phyloP scores from a whole-genome alignment of 2,888 invertebrate species.

The Dryomyza anilis region DNA sequence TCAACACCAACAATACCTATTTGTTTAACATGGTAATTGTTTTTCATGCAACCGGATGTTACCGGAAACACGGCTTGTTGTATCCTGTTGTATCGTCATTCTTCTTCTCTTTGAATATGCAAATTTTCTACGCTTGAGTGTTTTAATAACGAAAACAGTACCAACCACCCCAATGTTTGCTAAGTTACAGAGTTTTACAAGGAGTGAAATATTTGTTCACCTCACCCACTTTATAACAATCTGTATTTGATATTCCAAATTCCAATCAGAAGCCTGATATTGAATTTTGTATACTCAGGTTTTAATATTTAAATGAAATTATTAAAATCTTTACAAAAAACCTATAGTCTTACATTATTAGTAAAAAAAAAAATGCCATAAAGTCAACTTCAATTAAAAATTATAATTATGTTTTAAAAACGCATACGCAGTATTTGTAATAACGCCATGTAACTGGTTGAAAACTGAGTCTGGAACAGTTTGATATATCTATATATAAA shows the following conservation, averaged over 20 bases:
- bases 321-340: too few species aligned
- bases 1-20: neutral
- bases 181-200: too few species aligned
- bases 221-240: neutral
- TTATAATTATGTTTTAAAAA: too few species aligned
- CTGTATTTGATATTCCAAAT: neutral
- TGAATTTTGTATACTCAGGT: neutral
- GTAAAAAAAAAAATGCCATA: too few species aligned
- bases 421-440: too few species aligned
- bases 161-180: neutral
- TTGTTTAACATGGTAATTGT: slow-evolving; percentile 5
- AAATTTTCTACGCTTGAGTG: slow-evolving; percentile 19
- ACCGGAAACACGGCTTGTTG: slow-evolving; percentile 4
- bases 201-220: too few species aligned
- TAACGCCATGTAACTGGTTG: too few species aligned
- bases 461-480: too few species aligned
- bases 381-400: too few species aligned
- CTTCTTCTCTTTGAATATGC: neutral
- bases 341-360: too few species aligned
- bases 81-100: neutral
- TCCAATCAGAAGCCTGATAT: slow-evolving; percentile 14
- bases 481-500: too few species aligned
- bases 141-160: slow-evolving; percentile 17
- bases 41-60: slow-evolving; percentile 20
- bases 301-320: too few species aligned